A percentile compares a stretch with the other conserved stretches of the same genome.
These are phyloP conservation scores for Belgica antarctica DNA, from an alignment of 2,888 invertebrate species.

Conservation along the genomic window DNA sequence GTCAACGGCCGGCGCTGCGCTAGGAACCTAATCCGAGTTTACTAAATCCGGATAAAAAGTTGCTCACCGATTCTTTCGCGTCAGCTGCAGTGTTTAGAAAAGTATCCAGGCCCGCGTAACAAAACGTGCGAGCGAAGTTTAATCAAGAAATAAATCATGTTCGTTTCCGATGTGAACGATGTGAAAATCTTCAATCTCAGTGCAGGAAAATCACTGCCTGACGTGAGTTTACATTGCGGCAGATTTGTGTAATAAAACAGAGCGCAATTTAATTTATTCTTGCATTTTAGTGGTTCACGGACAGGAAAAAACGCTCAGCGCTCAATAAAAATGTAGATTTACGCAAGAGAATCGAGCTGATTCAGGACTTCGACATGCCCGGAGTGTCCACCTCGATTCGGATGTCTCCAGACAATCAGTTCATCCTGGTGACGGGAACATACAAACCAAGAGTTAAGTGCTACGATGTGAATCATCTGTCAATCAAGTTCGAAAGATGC, in stretches of 20 bases:
- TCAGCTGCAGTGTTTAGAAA: too few species aligned
- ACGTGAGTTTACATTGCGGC: slow-evolving; percentile 73
- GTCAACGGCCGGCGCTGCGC: too few species aligned
- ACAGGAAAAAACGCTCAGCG: slow-evolving; percentile 74
- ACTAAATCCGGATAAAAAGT: too few species aligned
- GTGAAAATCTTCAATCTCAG: slow-evolving; percentile 98
- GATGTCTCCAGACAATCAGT: slow-evolving; percentile 87
- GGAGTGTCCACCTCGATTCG: slow-evolving; percentile 81
- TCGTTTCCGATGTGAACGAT: slow-evolving; percentile 89
- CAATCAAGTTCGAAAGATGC: slow-evolving; percentile 96
- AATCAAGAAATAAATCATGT: slow-evolving; percentile 62
- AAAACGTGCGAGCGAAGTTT: not conserved
- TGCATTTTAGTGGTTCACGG: slow-evolving; percentile 76
- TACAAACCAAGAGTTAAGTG: slow-evolving; percentile 96
- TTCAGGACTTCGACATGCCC: slow-evolving; percentile 99
- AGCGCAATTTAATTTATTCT: slow-evolving; percentile 45
- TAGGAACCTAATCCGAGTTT: too few species aligned
- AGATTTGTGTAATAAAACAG: slow-evolving; percentile 29
- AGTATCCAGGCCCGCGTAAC: too few species aligned
- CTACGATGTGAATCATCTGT: slow-evolving; percentile 92
- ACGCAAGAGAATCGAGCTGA: slow-evolving; percentile 85
- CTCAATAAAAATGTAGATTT: slow-evolving; percentile 88
- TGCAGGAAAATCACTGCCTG: slow-evolving; percentile 93
- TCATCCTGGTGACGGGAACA: slow-evolving; percentile 86
- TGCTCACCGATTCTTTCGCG: too few species aligned